These are phyloP conservation scores for Adineta ricciae DNA, from an alignment of 2,888 invertebrate species.

Conservation along the genomic window DNA sequence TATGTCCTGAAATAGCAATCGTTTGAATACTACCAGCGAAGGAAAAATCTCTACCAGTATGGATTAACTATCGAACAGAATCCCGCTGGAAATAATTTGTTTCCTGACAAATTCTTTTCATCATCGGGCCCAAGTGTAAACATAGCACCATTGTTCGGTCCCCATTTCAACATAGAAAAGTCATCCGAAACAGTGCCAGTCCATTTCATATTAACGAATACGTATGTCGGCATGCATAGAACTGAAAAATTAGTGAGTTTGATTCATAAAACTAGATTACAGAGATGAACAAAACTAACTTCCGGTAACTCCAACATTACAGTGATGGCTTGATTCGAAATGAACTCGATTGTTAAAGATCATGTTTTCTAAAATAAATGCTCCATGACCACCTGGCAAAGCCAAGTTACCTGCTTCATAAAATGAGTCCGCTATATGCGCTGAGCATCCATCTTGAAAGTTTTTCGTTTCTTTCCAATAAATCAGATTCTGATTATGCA, in stretches of 20 bases:
- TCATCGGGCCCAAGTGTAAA: constrained; percentile 21
- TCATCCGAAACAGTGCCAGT: neutral
- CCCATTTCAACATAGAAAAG: neutral
- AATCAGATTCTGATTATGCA: neutral
- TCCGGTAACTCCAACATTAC: neutral
- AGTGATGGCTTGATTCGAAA: neutral
- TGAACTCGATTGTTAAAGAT: neutral
- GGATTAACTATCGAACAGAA: neutral
- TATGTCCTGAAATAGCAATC: neutral
- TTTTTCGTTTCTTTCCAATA: constrained; percentile 2
- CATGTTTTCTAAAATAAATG: neutral
- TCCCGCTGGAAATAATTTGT: neutral
- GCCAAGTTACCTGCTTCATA: neutral
- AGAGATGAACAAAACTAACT: neutral
- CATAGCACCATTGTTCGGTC: constrained; percentile 17
- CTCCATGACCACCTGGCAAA: neutral
- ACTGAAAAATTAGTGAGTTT: too few species aligned
- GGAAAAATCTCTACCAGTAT: neutral
- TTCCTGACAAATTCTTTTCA: neutral
- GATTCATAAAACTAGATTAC: neutral
- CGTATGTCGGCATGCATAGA: constrained; percentile 22
- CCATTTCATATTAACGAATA: constrained; percentile 24
- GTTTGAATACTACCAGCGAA: neutral
- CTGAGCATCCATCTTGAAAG: neutral
- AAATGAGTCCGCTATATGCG: neutral